Evolutionary conservation across 2,797 vertebrate species (phyloP).

Genomic region (Brachyrhaphis roseni): DNA sequence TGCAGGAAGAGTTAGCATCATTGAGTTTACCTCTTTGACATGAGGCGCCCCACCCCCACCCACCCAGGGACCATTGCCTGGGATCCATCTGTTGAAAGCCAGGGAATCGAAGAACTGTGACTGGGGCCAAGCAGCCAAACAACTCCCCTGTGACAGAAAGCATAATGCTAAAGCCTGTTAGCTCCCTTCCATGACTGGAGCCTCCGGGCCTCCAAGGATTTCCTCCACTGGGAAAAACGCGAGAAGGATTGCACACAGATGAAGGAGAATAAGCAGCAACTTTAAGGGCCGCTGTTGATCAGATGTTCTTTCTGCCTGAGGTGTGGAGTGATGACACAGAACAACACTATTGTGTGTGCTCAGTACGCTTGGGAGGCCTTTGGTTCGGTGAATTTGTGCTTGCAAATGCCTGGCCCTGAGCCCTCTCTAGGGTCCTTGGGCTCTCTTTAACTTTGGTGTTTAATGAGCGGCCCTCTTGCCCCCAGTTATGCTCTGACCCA

Average conservation of each 20-base stretch:
- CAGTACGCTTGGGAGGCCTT: conserved; percentile 39
- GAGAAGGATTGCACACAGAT: conserved; percentile 9
- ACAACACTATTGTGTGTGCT: conserved; percentile 27
- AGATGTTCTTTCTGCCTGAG: conserved; percentile 44
- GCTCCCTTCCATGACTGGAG: conserved; percentile 40
- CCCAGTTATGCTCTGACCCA: conserved; percentile 50
- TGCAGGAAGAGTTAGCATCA: not conserved
- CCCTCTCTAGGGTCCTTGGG: conserved; percentile 45
- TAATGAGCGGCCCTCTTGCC: conserved; percentile 57
- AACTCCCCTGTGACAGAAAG: conserved; percentile 50
- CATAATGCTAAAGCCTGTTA: conserved; percentile 54
- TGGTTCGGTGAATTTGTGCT: conserved; percentile 38
- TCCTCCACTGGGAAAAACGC: conserved; percentile 29
- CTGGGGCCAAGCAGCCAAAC: conserved; percentile 51
- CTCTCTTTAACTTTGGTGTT: conserved; percentile 47
- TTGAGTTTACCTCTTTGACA: conserved; percentile 33
- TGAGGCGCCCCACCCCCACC: not conserved
- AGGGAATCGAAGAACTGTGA: conserved; percentile 53
- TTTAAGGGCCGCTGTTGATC: conserved; percentile 40
- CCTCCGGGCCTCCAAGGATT: conserved; percentile 36
- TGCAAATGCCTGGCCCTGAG: conserved; percentile 53
- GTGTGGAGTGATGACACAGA: conserved; percentile 43
- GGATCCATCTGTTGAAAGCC: conserved; percentile 32
- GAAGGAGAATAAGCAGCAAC: conserved; percentile 25
- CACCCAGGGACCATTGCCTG: conserved; percentile 11